These are phyloP conservation scores for Spialia ferax DNA, from an alignment of 2,888 invertebrate genomes.

Conservation along the genomic window DNA sequence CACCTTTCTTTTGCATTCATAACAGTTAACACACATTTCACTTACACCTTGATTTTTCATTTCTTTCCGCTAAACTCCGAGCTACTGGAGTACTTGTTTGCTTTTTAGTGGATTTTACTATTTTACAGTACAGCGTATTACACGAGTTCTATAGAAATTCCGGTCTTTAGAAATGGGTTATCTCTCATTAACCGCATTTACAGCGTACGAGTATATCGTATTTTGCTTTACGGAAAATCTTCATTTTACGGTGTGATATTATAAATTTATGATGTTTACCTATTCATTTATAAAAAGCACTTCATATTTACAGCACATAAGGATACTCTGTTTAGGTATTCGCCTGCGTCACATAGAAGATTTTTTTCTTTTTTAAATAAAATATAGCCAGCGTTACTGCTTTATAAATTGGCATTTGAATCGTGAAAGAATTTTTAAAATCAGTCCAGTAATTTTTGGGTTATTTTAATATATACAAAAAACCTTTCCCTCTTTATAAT, in stretches of 20 bases:
- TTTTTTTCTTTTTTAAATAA: too few species aligned
- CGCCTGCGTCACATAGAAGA: too few species aligned
- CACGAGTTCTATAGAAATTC: slow-evolving; percentile 2
- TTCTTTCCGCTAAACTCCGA: slow-evolving; percentile 14
- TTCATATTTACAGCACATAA: not conserved
- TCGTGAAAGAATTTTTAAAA: too few species aligned
- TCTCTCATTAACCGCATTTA: slow-evolving; percentile 2
- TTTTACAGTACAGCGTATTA: slow-evolving; percentile 33
- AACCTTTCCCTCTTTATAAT: too few species aligned
- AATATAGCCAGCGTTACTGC: too few species aligned
- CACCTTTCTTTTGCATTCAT: not conserved
- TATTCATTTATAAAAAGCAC: not conserved
- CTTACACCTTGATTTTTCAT: slow-evolving; percentile 3
- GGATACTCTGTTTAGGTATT: too few species aligned
- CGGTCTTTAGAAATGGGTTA: not conserved
- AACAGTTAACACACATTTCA: slow-evolving; percentile 23
- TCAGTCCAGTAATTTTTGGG: too few species aligned
- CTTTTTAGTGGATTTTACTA: slow-evolving; percentile 20
- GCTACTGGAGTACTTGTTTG: slow-evolving; percentile 13
- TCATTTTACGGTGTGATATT: not conserved
- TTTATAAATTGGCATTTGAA: too few species aligned
- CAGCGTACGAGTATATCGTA: not conserved
- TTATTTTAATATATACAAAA: too few species aligned
- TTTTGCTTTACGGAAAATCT: not conserved
- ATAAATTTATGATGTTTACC: too few species aligned